Base-by-base conservation (phyloP, 1,140 invertebrate genomes). In the Caenorhabditis latens region DNA sequence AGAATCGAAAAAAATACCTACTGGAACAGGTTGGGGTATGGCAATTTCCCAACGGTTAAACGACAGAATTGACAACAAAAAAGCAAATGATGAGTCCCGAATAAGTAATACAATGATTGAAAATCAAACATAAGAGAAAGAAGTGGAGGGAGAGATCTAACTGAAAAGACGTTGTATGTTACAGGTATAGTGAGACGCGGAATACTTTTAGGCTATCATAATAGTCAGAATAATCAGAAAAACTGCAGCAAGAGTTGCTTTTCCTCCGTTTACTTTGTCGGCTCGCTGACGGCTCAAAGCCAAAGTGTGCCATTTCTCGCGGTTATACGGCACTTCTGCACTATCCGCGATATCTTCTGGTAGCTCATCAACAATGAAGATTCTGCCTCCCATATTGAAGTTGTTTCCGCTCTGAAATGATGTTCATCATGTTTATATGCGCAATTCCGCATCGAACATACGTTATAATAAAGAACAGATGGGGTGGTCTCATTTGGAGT, bases 391-490 rank as follows among this genome's bases (percentile, higher is more conserved):
- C 96, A 97, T 97, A 90, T 97, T 96, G 2, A 95, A 94, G 88
- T 97, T 96, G 0, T 96, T 96, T 93, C 96, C 98, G 82, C 96
- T 97, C 93, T 98, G 94, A 4, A 94, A 94, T 32, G 21, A 65
- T 24, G 32, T 63, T 32, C 61, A 55, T 88, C 53, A 40, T 42
- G 21, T 67, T 48, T 84, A 87, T 50, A 53, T 71, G 55, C 55
- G 88, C 14, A 43, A 48, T 63, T 83, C 13, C 3, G 7, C 14
- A 19, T 24, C 42, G 61, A 65, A 55, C 86, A 65, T 93, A 97
- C 96, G 95, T 97, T 96, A 92, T 98, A 98, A 93, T 97, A 98
- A 21, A 98, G 96, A 13, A 95, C 94, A 92, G 98, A 96, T 0
- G 97, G 97, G 96, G 96, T 97, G 0, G 96, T 95, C 16, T 95